Conservation (phyloP, 35 echinoderm and acorn worm species). For the Patiria miniata region DNA sequence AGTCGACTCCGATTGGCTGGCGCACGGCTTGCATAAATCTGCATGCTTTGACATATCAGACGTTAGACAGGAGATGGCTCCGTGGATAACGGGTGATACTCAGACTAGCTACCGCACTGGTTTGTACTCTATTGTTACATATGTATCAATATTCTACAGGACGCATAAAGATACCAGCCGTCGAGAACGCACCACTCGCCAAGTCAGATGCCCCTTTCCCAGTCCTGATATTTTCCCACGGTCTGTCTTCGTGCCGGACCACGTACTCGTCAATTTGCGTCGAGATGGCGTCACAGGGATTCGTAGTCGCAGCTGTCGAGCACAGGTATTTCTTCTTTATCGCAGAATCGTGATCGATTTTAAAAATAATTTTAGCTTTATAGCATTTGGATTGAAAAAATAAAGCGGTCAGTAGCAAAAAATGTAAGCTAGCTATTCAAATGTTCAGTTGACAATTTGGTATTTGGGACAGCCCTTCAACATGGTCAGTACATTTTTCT, state of each 20-base stretch:
- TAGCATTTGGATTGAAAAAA: too few relatives aligned
- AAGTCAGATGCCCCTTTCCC: conserved; percentile 40
- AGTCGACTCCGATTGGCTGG: too few relatives aligned
- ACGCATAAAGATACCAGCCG: conserved; percentile 52
- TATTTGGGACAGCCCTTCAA: too few relatives aligned
- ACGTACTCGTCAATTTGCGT: conserved; percentile 73
- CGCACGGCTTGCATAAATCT: too few relatives aligned
- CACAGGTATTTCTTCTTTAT: conserved; percentile 64
- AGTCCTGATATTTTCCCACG: conserved; percentile 88
- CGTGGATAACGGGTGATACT: too few relatives aligned
- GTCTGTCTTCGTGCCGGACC: conserved; percentile 74
- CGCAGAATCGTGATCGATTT: background rate
- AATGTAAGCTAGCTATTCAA: too few relatives aligned
- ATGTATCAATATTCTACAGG: conserved; percentile 36
- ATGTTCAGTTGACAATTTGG: too few relatives aligned
- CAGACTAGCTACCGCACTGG: background rate
- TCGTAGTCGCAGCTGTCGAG: conserved; percentile 91
- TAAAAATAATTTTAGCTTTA: too few relatives aligned
- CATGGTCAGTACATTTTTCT: too few relatives aligned
- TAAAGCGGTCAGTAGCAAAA: too few relatives aligned
- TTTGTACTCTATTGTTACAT: background rate
- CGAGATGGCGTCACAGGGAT: conserved; percentile 83
- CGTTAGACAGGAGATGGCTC: too few relatives aligned
- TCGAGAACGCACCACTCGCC: conserved; percentile 59
- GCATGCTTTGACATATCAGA: too few relatives aligned